phyloP scores from a whole-genome alignment of 2,797 vertebrate genomes.

The Anas acuta region DNA sequence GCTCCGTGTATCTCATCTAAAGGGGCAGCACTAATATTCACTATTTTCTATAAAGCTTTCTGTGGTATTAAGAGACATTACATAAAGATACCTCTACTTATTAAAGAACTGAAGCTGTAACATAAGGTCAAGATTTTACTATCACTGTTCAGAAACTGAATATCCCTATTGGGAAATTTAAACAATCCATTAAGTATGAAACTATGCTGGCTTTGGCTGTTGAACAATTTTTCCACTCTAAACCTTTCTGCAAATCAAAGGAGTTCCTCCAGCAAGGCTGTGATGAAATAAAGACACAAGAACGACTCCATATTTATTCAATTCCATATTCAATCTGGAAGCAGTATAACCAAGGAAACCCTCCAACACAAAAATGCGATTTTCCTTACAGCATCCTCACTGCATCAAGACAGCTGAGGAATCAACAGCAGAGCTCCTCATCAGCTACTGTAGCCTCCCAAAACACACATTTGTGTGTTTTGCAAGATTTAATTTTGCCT shows the following conservation, averaged over 20 bases:
- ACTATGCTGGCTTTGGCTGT: slow-evolving; percentile 10
- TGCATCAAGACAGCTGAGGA: neutral
- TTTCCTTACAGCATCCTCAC: neutral
- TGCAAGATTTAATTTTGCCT: neutral
- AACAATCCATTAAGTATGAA: slow-evolving; percentile 32
- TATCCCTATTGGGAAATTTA: slow-evolving; percentile 18
- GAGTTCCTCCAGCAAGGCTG: slow-evolving; percentile 24
- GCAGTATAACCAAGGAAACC: neutral
- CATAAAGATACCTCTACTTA: neutral
- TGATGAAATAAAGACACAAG: slow-evolving; percentile 1
- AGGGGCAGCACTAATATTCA: neutral
- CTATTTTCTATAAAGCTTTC: neutral
- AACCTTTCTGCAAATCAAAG: slow-evolving; percentile 27
- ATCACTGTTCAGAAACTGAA: neutral
- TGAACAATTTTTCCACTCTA: slow-evolving; percentile 48
- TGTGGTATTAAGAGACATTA: neutral
- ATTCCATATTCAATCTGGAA: slow-evolving; percentile 30
- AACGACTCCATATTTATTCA: slow-evolving; percentile 11
- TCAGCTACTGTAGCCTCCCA: neutral
- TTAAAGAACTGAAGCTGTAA: slow-evolving; percentile 6
- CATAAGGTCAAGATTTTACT: slow-evolving; percentile 5
- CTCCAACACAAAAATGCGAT: neutral
- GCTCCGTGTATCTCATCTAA: neutral
- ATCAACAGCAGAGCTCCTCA: neutral
- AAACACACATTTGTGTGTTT: neutral